Conservation (phyloP, 1,140 invertebrate species). For the Steinernema feltiae region DNA sequence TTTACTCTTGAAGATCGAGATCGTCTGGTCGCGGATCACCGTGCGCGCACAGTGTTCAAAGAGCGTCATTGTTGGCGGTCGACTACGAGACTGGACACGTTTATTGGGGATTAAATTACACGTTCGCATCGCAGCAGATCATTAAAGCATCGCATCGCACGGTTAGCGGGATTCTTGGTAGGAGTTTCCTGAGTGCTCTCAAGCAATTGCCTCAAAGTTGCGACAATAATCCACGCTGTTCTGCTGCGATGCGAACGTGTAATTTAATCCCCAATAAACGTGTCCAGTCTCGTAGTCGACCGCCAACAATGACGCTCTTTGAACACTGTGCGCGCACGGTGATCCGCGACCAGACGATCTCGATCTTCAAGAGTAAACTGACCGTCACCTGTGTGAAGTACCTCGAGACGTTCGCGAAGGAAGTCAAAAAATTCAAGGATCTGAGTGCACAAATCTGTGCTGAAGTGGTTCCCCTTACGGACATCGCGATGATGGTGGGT, state of each 20-base stretch:
- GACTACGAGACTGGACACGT: not conserved
- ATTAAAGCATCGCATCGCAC: too few species aligned
- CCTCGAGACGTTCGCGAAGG: constrained; percentile 31
- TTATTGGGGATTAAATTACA: not conserved
- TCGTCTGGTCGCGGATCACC: not conserved
- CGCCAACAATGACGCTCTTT: not conserved
- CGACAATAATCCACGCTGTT: not conserved
- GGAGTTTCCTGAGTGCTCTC: constrained; percentile 3
- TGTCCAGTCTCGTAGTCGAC: not conserved
- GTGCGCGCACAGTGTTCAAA: constrained; percentile 12
- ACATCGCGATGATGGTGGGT: too few species aligned
- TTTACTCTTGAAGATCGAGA: not conserved
- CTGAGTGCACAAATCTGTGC: too few species aligned
- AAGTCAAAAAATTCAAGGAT: constrained; percentile 35
- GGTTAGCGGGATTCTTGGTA: not conserved
- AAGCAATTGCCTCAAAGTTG: not conserved
- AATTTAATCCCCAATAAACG: not conserved
- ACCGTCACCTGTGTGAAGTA: constrained; percentile 22
- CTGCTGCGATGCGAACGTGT: not conserved
- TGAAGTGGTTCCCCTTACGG: too few species aligned
- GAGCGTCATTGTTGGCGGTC: not conserved
- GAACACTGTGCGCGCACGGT: constrained; percentile 9
- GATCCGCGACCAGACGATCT: not conserved
- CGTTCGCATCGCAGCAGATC: not conserved
- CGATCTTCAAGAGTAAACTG: not conserved